phyloP scores from a whole-genome alignment of 2,113 vertebrate species.

The Semnornis frantzii region DNA sequence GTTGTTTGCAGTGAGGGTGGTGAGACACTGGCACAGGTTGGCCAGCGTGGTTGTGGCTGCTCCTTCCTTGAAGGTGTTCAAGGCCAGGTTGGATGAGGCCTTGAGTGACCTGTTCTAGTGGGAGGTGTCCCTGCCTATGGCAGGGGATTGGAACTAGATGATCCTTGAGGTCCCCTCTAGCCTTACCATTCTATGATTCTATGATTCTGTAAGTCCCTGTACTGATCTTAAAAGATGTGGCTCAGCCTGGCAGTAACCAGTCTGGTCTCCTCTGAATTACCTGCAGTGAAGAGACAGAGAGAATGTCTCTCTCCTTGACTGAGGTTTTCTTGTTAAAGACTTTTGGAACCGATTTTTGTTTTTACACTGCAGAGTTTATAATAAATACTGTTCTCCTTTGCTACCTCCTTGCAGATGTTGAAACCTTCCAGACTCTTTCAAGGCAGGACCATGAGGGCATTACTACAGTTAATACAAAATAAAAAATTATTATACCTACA shows the following conservation, averaged over 20 bases:
- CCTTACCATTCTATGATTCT: too few species aligned
- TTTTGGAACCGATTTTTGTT: background rate
- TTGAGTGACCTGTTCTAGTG: too few species aligned
- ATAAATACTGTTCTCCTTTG: background rate
- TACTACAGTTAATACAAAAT: background rate
- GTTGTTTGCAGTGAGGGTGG: too few species aligned
- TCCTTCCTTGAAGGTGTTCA: too few species aligned
- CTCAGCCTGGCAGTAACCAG: background rate
- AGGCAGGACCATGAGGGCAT: background rate
- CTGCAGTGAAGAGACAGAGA: background rate
- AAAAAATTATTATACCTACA: background rate
- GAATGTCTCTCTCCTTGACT: fast-evolving
- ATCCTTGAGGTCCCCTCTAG: too few species aligned
- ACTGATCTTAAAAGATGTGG: background rate
- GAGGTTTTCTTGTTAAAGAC: background rate
- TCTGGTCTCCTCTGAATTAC: background rate
- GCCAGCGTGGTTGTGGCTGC: too few species aligned
- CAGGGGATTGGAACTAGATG: too few species aligned
- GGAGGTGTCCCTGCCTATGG: too few species aligned
- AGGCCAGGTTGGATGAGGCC: too few species aligned
- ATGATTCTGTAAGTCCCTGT: background rate
- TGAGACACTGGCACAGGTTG: too few species aligned
- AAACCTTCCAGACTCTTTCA: background rate
- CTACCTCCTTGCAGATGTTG: background rate
- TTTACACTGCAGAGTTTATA: background rate